Conservation (phyloP, 2,797 vertebrate species). For the Danio tinwini region DNA sequence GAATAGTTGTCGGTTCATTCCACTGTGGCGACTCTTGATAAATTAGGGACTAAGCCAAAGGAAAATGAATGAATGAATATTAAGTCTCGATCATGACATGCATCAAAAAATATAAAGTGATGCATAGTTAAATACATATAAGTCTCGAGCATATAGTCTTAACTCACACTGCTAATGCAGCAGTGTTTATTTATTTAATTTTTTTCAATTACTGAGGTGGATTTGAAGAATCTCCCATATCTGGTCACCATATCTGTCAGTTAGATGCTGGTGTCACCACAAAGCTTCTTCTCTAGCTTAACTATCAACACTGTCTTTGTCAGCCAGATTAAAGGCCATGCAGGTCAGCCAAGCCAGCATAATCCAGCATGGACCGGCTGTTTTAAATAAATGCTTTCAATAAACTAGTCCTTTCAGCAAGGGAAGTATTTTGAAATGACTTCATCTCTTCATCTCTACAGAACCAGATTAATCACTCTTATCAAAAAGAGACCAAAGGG, state of each 20-base stretch:
- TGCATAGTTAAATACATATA: neutral
- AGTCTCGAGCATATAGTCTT: neutral
- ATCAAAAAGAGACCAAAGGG: conserved; percentile 57
- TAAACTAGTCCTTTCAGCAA: neutral
- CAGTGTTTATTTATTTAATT: no score
- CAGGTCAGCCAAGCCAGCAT: neutral
- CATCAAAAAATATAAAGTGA: no score
- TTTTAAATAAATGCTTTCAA: conserved; percentile 3
- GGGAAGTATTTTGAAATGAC: neutral
- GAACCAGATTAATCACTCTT: conserved; percentile 62
- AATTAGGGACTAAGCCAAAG: no score
- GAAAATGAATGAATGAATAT: no score
- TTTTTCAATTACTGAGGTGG: no score
- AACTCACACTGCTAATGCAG: neutral
- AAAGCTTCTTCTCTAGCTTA: neutral
- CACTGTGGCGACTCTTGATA: no score
- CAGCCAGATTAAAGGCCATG: neutral
- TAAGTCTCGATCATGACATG: no score
- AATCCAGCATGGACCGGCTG: neutral
- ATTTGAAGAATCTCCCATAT: neutral
- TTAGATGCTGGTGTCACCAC: conserved; percentile 39
- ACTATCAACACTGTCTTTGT: neutral
- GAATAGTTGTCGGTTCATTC: no score
- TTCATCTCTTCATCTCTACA: conserved; percentile 63
- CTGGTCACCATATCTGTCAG: conserved; percentile 57